Conservation (phyloP, 1,140 invertebrate species). For the Drosophila serrata region DNA sequence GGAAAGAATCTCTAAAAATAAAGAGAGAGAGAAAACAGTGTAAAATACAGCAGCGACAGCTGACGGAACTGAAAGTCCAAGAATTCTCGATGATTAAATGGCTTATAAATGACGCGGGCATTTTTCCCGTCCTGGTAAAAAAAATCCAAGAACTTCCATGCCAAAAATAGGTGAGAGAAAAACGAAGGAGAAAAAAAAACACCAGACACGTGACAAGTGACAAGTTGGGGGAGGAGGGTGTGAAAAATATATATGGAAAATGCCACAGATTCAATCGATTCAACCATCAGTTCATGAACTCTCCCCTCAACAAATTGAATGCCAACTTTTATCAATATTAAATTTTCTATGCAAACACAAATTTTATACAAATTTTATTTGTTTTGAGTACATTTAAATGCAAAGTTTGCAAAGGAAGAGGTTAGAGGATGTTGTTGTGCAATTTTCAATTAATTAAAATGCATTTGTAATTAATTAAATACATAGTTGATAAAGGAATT, state of each 20-base stretch:
- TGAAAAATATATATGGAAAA: constrained; percentile 8
- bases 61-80: constrained; percentile 62
- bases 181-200: constrained; percentile 6
- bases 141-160: constrained; percentile 23
- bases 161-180: constrained; percentile 55
- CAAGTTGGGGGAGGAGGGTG: neutral
- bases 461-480: constrained; percentile 47
- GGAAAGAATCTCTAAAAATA: constrained; percentile 19
- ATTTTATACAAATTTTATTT: constrained; percentile 18
- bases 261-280: constrained; percentile 13
- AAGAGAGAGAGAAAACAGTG: constrained; percentile 21
- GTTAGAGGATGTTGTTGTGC: neutral
- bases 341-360: constrained; percentile 28
- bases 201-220: constrained; percentile 11
- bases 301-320: constrained; percentile 19
- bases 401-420: neutral
- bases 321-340: constrained; percentile 38
- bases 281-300: constrained; percentile 1
- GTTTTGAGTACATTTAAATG: neutral
- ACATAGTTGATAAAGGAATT: constrained; percentile 3
- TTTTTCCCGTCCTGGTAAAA: constrained; percentile 23
- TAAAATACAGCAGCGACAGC: constrained; percentile 64
- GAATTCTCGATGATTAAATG: constrained; percentile 70
- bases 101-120: constrained; percentile 71
- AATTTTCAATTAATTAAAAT: constrained; percentile 57